Conservation (phyloP, 2,888 invertebrate species). For the Pristionchus maxplancki region DNA sequence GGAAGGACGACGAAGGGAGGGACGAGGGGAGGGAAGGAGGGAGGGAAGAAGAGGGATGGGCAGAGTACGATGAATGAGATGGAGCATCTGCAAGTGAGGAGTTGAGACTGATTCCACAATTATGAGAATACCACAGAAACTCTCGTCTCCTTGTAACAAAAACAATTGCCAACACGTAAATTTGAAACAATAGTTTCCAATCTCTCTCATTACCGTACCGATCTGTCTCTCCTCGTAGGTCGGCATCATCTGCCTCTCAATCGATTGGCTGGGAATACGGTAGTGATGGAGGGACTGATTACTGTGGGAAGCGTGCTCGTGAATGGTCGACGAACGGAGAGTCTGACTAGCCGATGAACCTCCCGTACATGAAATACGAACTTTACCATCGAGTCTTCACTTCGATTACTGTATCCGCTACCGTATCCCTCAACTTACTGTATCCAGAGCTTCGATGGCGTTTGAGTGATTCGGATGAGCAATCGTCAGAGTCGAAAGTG, state of each 20-base stretch:
- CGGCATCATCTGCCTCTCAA: neutral
- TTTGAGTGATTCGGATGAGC: neutral
- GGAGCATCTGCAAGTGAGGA: too few species aligned
- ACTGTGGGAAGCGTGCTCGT: neutral
- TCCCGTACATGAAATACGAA: neutral
- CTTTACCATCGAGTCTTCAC: neutral
- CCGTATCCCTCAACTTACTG: constrained; percentile 15
- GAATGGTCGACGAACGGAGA: neutral
- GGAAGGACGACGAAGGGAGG: neutral
- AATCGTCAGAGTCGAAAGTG: neutral
- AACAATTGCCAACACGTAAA: too few species aligned
- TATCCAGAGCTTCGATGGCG: neutral
- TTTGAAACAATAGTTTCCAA: neutral
- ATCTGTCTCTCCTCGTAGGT: neutral
- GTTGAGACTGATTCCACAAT: too few species aligned
- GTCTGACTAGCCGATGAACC: neutral
- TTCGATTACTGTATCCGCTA: neutral
- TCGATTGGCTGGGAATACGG: neutral
- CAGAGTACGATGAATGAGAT: too few species aligned
- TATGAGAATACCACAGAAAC: too few species aligned
- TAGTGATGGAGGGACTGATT: neutral
- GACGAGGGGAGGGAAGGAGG: neutral
- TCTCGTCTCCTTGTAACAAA: too few species aligned
- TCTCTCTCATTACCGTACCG: neutral
- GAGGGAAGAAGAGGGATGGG: neutral